Evolutionary conservation across 2,888 invertebrate genomes (phyloP).

Genomic region (Diaperis boleti): DNA sequence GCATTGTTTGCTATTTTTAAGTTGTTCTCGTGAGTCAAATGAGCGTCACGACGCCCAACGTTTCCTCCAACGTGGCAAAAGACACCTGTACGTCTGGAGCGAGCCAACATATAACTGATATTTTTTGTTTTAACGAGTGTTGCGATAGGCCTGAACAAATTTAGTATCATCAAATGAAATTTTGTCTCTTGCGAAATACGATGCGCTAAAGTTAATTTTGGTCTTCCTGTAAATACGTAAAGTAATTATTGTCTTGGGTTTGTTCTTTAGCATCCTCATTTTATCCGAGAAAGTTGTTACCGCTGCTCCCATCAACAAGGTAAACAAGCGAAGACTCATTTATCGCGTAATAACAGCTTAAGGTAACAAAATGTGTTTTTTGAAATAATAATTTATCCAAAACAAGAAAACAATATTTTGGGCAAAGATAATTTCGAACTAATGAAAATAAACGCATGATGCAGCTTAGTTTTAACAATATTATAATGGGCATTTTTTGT

Average conservation of each 20-base stretch:
- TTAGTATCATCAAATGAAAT: neutral
- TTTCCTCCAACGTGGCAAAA: slow-evolving; percentile 22
- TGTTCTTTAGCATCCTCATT: slow-evolving; percentile 1
- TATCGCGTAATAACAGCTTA: neutral
- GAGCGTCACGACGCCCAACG: slow-evolving; percentile 9
- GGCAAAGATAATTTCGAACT: neutral
- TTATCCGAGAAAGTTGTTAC: slow-evolving; percentile 1
- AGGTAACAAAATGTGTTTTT: neutral
- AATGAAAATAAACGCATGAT: neutral
- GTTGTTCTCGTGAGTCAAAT: neutral
- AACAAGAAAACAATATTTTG: neutral
- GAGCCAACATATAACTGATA: slow-evolving; percentile 10
- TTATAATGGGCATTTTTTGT: no score
- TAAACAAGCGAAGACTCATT: slow-evolving; percentile 2
- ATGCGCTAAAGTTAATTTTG: neutral
- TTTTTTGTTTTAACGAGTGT: neutral
- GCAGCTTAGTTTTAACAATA: no score
- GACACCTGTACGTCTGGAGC: slow-evolving; percentile 19
- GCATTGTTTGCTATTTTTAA: slow-evolving; percentile 35
- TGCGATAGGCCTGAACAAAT: slow-evolving; percentile 1
- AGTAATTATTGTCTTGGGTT: neutral
- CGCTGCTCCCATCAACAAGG: neutral
- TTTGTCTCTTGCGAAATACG: no score
- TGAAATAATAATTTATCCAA: neutral
- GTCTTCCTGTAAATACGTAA: neutral